Conservation (phyloP, 1,140 invertebrate genomes). For the Monochamus saltuarius region DNA sequence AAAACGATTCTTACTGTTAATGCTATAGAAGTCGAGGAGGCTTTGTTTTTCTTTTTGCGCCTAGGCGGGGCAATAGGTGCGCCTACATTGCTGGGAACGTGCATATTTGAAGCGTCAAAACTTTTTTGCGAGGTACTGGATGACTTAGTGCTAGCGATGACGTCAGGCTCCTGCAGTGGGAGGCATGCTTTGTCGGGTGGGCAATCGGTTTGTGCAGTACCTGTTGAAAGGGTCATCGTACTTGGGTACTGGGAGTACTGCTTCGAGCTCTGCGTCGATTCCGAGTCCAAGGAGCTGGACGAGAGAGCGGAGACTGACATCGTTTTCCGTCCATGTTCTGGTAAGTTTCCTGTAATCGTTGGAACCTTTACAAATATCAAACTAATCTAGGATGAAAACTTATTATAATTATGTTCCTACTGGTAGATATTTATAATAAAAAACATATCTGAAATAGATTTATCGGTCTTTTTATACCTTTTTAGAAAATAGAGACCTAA, state of each 20-base stretch:
- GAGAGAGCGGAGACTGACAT: slow-evolving; percentile 45
- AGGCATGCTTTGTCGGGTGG: slow-evolving; percentile 25
- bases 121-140: slow-evolving; percentile 44
- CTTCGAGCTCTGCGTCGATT: slow-evolving; percentile 47
- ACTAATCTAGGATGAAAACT: no score
- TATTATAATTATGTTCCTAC: no score
- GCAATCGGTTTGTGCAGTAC: slow-evolving; percentile 11
- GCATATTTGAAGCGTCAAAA: slow-evolving; percentile 34
- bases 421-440: no score
- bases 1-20: slow-evolving; percentile 25
- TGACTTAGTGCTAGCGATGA: slow-evolving; percentile 89
- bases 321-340: slow-evolving; percentile 25
- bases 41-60: slow-evolving; percentile 72
- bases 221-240: slow-evolving; percentile 36
- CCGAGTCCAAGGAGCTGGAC: slow-evolving; percentile 47
- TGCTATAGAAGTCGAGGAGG: slow-evolving; percentile 7
- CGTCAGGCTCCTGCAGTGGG: slow-evolving; percentile 80
- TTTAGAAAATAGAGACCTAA: neutral
- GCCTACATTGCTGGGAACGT: slow-evolving; percentile 39
- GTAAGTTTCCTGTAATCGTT: neutral
- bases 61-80: slow-evolving; percentile 79
- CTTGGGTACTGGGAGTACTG: slow-evolving; percentile 46
- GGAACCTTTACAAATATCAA: no score
- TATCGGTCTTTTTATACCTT: neutral
- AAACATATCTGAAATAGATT: no score